Evolutionary conservation across 2,888 invertebrate species (phyloP), one percentile per base, ranked within the genome.

Genomic region (Eupeodes luniger): DNA sequence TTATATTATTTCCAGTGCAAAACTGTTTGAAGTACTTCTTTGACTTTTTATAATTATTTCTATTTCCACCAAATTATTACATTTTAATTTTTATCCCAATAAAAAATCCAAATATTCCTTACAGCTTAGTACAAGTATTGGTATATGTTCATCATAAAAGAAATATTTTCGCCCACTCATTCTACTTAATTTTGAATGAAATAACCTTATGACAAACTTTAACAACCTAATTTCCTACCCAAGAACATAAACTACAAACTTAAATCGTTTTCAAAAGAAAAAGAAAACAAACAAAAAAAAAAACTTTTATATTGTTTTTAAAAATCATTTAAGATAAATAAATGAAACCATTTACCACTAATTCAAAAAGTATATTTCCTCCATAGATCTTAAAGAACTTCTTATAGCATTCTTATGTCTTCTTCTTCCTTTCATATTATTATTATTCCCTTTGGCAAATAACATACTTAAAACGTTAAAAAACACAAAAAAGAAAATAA

Each of bases 341-440:
- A 47, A 72, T 49, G 19, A 66, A 59, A 47, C 19, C 78, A 83
- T 64, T 78, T 78, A 72, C 69, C 55, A 77, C 57, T 40, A 40
- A 77, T 66, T 59, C 70, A 59, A 12, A 51, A 66, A 47, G 51
- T n/a, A 47, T 62, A 57, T 9, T n/a, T 53, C 14, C 44, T 53
- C 14, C 44, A 72, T 64, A 67, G 10, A 59, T 55, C 75, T 72
- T 49, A 4, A 16, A 27, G 79, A 80, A 85, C 55, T 67, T 72
- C 62, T 57, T n/a, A 66, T 9, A 34, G 76, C 80, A 83, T 77
- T 83, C 77, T 72, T 77, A 69, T n/a, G 84, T 44, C 66, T 80
- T 87, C 66, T 66, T 11, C 9, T 55, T 27, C 10, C 9, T 55
- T 27, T 59, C 59, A 36, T 49, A 19, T 12, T 66, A 11, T 27